A percentile compares a stretch with the other conserved stretches of the same genome.
Conservation (phyloP, 2,797 vertebrate species). For the Champsocephalus gunnari region DNA sequence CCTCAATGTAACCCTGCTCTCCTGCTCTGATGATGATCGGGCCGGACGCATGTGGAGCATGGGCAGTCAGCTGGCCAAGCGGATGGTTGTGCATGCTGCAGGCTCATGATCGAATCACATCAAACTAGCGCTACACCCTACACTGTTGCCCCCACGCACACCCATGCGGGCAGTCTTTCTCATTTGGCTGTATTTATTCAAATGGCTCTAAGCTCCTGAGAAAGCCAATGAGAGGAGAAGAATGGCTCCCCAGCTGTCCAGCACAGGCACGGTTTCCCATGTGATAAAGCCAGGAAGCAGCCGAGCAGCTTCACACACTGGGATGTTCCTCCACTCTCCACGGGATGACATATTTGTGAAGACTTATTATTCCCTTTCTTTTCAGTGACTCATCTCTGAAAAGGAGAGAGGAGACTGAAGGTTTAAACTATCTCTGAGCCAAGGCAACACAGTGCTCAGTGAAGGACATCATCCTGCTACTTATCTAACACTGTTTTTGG, state of each 20-base stretch:
- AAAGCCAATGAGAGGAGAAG: constrained; percentile 38
- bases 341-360: constrained; percentile 53
- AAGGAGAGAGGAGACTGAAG: constrained; percentile 41
- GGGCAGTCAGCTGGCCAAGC: constrained; percentile 66
- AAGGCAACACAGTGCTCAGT: constrained; percentile 48
- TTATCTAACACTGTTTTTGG: constrained; percentile 67
- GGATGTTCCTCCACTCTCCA: constrained; percentile 43
- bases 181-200: constrained; percentile 31
- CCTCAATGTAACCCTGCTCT: constrained; percentile 51
- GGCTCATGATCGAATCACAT: constrained; percentile 58
- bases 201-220: constrained; percentile 43
- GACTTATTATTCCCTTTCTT: constrained; percentile 61
- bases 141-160: constrained; percentile 26
- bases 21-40: constrained; percentile 65
- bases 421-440: constrained; percentile 52
- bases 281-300: constrained; percentile 53
- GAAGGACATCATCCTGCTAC: constrained; percentile 68
- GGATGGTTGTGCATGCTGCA: constrained; percentile 56
- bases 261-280: constrained; percentile 26
- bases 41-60: constrained; percentile 67
- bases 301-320: constrained; percentile 40
- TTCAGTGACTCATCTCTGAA: constrained; percentile 61
- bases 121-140: constrained; percentile 20
- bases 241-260: constrained; percentile 50
- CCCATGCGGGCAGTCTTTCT: constrained; percentile 34